A percentile compares a stretch with the other conserved stretches of the same genome.
Conservation (phyloP, 92 coral and sea anemone species). For the Parazoanthus swiftii region DNA sequence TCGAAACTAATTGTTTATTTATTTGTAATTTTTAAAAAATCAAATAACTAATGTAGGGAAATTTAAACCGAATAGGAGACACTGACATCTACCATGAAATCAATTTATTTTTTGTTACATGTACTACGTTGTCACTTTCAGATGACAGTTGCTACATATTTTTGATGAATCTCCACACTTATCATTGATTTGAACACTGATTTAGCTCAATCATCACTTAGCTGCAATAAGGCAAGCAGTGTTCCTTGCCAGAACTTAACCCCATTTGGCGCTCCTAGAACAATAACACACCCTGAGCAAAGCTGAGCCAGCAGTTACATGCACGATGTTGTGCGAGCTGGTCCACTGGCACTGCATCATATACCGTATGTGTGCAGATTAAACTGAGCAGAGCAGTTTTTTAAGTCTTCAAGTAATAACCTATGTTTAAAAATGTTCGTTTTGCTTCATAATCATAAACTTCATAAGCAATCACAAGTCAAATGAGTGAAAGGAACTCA, state of each 20-base stretch:
- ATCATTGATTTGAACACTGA: too few species aligned
- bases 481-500: conserved; percentile 42
- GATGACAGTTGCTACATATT: too few species aligned
- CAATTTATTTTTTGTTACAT: too few species aligned
- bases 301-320: neutral
- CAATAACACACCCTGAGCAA: neutral
- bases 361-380: neutral
- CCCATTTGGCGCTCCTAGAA: neutral
- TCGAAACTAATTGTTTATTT: too few species aligned
- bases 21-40: too few species aligned
- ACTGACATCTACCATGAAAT: too few species aligned
- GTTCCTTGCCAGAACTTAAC: neutral
- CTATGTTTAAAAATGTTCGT: neutral
- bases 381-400: neutral
- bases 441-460: neutral
- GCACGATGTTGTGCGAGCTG: neutral
- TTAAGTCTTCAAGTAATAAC: neutral
- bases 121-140: too few species aligned
- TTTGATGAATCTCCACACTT: too few species aligned
- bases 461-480: neutral
- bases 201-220: neutral
- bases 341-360: neutral
- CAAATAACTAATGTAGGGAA: too few species aligned
- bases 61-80: too few species aligned
- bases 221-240: neutral